Percentiles rank a stretch among this genome's conserved stretches.
These are phyloP conservation scores for Beris morrisii DNA, from an alignment of 2,888 invertebrate species.

Conservation along the genomic window DNA sequence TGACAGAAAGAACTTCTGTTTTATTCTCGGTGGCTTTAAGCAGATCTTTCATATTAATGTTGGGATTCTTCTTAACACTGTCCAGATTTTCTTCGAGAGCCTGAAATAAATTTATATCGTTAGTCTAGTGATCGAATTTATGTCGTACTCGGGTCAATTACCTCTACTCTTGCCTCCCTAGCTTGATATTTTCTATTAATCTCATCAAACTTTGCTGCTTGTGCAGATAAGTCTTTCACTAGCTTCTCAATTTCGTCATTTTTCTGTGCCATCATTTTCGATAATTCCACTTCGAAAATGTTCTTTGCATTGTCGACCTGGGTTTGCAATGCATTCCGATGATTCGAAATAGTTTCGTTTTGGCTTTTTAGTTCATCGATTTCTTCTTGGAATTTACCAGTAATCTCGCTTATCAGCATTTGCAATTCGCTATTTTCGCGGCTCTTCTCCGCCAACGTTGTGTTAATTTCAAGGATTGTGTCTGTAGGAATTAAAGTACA, in stretches of 20 bases:
- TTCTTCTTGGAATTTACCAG: conserved; percentile 61
- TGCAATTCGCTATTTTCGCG: conserved; percentile 61
- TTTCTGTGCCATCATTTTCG: conserved; percentile 49
- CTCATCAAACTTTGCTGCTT: conserved; percentile 47
- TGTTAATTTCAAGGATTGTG: conserved; percentile 59
- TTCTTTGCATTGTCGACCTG: conserved; percentile 51
- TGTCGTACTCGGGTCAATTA: conserved; percentile 29
- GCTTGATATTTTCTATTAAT: conserved; percentile 50
- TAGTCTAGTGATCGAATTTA: background rate
- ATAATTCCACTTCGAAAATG: conserved; percentile 52
- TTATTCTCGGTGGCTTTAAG: conserved; percentile 62
- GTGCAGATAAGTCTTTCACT: conserved; percentile 49
- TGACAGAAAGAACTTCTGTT: conserved; percentile 62
- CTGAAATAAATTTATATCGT: conserved; percentile 37
- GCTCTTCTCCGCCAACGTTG: conserved; percentile 59
- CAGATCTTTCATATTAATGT: conserved; percentile 57
- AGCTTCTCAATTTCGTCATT: conserved; percentile 51
- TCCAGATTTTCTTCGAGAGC: conserved; percentile 58
- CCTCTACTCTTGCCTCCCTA: conserved; percentile 52
- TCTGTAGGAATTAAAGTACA: conserved; percentile 40
- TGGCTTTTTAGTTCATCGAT: conserved; percentile 61
- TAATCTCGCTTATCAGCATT: conserved; percentile 51
- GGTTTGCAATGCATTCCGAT: conserved; percentile 50
- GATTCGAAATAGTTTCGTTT: conserved; percentile 59
- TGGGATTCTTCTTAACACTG: conserved; percentile 54